Evolutionary conservation across 2,113 vertebrate genomes (phyloP), one percentile per base, ranked within the genome.

Genomic region (Nothocercus julius): DNA sequence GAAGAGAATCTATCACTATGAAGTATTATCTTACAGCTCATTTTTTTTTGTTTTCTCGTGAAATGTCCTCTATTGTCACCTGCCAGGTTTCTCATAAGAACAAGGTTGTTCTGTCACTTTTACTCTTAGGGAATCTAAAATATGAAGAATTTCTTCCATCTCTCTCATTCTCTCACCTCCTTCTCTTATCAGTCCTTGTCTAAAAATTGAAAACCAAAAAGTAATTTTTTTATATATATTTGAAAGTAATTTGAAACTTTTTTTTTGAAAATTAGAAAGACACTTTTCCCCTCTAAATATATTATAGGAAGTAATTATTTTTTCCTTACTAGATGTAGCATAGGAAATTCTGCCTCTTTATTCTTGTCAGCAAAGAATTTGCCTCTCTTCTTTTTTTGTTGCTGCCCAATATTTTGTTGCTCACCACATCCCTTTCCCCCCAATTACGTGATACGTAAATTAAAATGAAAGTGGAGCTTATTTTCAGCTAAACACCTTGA

Each of bases 251-350:
- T 80, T n/a, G 83, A 81, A 96, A 86, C 3, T 15, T 9, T 75
- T 75, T 54, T 54, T 54, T 40, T 85, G 58, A 69, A 93, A 82
- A n/a, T 53, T 45, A 58, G 82, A 74, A 80, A 54, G 11, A 0
- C 2, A 1, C 7, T n/a, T 34, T 8, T 0, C 0, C 0, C 5
- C 30, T 18, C 14, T 17, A 62, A 90, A 51, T 61, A 28, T 49
- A 64, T 54, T 62, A 15, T 42, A 49, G 16, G 44, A 47, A 21
- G 5, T 54, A 79, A 47, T 1, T 11, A 1, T 36, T 77, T 67
- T 36, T 77, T 13, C 20, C 6, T 7, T 54, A n/a, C 17, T 18
- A 64, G 8, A 12, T 77, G 20, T 30, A 45, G 11, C 2, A 3
- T 9, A 63, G 42, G 11, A 93, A 82, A 25, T 88, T 63, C n/a